Evolutionary conservation across 2,113 vertebrate species (phyloP).

Genomic region (Sarotherodon lohbergeri): DNA sequence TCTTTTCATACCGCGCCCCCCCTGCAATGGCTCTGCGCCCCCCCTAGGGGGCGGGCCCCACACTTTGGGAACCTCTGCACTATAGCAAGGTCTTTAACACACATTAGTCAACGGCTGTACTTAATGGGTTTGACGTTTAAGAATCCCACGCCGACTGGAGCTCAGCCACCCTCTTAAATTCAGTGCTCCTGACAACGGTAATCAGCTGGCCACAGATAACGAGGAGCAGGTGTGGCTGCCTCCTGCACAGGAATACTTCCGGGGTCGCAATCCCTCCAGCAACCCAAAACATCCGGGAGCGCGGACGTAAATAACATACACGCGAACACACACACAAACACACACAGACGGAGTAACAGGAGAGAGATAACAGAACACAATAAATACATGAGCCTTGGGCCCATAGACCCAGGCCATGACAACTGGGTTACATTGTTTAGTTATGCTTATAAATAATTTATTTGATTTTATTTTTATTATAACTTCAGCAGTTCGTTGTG

Average conservation of each 20-base stretch:
- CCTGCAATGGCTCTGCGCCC: too few species aligned
- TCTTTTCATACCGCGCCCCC: too few species aligned
- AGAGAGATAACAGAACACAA: neutral
- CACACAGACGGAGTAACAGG: neutral
- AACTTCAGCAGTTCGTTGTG: neutral
- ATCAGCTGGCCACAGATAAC: neutral
- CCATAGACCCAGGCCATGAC: neutral
- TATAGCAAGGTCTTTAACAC: neutral
- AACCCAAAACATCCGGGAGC: neutral
- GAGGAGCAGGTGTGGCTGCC: neutral
- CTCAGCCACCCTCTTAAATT: neutral
- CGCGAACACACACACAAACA: neutral
- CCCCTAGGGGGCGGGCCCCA: too few species aligned
- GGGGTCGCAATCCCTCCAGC: neutral
- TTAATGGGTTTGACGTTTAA: neutral
- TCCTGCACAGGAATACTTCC: neutral
- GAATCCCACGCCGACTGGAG: neutral
- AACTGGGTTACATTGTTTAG: neutral
- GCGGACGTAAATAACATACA: neutral
- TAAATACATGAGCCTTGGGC: neutral
- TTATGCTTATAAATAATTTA: neutral
- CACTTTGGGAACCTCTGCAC: neutral
- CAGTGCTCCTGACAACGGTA: neutral
- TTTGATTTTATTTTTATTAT: neutral
- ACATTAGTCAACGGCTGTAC: neutral